Conservation (phyloP, 2,797 vertebrate species). For the Acridotheres tristis region DNA sequence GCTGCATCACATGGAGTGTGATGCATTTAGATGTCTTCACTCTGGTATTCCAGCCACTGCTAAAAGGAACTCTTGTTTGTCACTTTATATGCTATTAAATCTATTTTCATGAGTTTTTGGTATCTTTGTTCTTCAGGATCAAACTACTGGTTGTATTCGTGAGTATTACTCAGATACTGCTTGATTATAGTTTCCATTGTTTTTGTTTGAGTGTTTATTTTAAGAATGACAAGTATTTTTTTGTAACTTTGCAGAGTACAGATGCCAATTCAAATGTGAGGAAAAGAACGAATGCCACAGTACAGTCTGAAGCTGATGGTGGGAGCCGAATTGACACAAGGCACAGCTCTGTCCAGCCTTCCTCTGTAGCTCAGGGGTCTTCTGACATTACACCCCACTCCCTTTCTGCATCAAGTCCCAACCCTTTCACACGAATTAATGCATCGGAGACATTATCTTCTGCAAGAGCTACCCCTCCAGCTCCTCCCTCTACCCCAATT, state of each 20-base stretch:
- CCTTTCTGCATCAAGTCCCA: constrained; percentile 86
- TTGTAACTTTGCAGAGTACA: constrained; percentile 79
- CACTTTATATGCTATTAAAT: background rate
- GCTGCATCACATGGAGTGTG: background rate
- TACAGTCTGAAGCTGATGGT: constrained; percentile 79
- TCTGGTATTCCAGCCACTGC: background rate
- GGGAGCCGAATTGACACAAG: constrained; percentile 81
- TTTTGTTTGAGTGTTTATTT: background rate
- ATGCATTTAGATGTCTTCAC: background rate
- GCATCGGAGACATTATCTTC: constrained; percentile 81
- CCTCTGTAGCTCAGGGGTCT: constrained; percentile 76
- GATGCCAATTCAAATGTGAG: constrained; percentile 92
- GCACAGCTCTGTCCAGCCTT: constrained; percentile 77
- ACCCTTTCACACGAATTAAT: constrained; percentile 86
- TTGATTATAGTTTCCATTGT: background rate
- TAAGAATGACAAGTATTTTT: background rate
- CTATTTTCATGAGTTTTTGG: background rate
- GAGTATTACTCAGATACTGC: background rate
- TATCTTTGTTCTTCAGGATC: background rate
- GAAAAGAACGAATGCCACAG: constrained; percentile 87
- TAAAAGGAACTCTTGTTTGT: background rate
- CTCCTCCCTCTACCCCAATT: constrained; percentile 83
- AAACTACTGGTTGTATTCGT: background rate
- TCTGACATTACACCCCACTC: constrained; percentile 75
- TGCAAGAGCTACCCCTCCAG: constrained; percentile 79